phyloP scores from a whole-genome alignment of 2,113 vertebrate species.

The Addax nasomaculatus region DNA sequence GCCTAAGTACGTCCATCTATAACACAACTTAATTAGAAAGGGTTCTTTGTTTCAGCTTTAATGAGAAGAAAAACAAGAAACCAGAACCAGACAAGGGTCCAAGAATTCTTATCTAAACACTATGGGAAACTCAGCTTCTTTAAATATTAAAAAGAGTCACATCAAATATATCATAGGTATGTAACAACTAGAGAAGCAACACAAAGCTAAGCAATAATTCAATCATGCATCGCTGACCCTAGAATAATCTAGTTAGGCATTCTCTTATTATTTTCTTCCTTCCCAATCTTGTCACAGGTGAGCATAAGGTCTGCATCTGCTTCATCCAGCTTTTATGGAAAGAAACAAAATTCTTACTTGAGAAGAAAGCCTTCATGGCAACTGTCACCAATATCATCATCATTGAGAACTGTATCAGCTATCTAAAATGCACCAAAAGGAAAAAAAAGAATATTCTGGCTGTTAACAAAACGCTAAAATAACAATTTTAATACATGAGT shows the following conservation, averaged over 20 bases:
- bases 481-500: not conserved
- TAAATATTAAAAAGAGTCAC: not conserved
- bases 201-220: not conserved
- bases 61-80: conserved; percentile 22
- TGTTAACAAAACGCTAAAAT: not conserved
- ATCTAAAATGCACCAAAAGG: conserved; percentile 82
- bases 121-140: not conserved
- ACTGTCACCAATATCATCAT: conserved; percentile 98
- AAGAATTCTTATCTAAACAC: not conserved
- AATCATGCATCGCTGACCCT: not conserved
- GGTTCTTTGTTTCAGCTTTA: not conserved
- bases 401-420: conserved; percentile 91
- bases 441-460: conserved; percentile 48
- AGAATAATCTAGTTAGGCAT: not conserved
- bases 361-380: conserved; percentile 96
- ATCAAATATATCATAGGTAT: not conserved
- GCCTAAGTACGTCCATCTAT: not conserved
- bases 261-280: not conserved
- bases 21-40: not conserved
- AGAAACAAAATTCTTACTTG: conserved; percentile 87
- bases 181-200: not conserved
- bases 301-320: not conserved
- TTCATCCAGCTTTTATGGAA: conserved; percentile 13
- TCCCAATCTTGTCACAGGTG: not conserved
- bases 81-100: not conserved